Percentiles rank a stretch among this genome's conserved stretches.
Evolutionary conservation across 2,888 invertebrate species (phyloP).

Genomic region (Leptopilina drosophilae): DNA sequence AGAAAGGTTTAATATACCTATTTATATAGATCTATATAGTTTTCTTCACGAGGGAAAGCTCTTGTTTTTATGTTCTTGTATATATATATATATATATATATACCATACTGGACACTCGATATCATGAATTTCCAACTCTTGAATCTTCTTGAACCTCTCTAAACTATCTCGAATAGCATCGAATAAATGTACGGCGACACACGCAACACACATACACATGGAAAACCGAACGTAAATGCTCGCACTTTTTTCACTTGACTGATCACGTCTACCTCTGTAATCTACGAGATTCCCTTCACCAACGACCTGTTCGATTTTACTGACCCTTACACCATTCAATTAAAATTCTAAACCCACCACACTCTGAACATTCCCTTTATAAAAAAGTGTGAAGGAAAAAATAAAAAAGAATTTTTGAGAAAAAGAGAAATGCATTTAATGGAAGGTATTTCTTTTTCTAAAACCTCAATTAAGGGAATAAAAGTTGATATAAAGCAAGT

Average conservation of each 20-base stretch:
- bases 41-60: conserved; percentile 17
- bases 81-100: no score
- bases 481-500: no score
- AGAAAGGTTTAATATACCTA: neutral
- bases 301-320: conserved; percentile 36
- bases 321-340: neutral
- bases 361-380: neutral
- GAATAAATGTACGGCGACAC: conserved; percentile 23
- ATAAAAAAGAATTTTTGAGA: no score
- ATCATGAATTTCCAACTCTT: conserved; percentile 35
- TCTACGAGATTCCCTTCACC: conserved; percentile 24
- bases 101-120: conserved; percentile 19
- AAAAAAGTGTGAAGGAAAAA: neutral
- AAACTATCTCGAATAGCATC: conserved; percentile 33
- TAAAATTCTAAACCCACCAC: neutral
- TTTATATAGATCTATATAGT: conserved; percentile 6
- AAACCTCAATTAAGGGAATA: no score
- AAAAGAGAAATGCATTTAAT: no score
- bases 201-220: neutral
- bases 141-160: conserved; percentile 29
- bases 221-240: conserved; percentile 27
- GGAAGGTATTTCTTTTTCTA: no score
- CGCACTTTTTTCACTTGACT: conserved; percentile 37
- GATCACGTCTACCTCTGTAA: conserved; percentile 24
- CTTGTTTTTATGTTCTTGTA: conserved; percentile 30